Evolutionary conservation across 2,888 invertebrate genomes (phyloP).

Genomic region (Rhingia rostrata): DNA sequence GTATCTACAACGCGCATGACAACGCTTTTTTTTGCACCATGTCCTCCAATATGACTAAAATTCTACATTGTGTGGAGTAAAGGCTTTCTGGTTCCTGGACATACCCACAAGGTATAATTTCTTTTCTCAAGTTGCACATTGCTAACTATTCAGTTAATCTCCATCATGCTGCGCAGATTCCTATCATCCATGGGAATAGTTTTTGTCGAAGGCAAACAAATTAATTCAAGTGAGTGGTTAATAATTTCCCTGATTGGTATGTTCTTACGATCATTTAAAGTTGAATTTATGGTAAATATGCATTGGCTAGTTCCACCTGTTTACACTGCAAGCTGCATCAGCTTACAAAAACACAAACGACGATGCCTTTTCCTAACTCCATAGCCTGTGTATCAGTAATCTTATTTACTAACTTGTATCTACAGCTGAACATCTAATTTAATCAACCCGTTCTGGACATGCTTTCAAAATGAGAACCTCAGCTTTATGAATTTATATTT

Average conservation of each 20-base stretch:
- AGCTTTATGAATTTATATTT: not conserved
- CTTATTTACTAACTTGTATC: constrained; percentile 13
- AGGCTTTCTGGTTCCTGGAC: not conserved
- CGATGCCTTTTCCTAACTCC: not conserved
- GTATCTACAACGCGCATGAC: not conserved
- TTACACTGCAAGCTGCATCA: not conserved
- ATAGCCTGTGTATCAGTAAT: not conserved
- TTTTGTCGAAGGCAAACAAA: not conserved
- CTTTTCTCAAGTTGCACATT: not conserved
- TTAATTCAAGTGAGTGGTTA: not conserved
- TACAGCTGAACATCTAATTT: constrained; percentile 38
- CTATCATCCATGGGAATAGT: not conserved
- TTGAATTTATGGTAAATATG: constrained; percentile 19
- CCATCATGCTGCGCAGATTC: not conserved
- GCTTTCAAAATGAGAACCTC: not conserved
- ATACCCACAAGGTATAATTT: not conserved
- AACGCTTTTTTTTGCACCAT: not conserved
- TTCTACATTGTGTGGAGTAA: not conserved
- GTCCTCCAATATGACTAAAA: not conserved
- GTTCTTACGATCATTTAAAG: constrained; percentile 1
- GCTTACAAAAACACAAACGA: not conserved
- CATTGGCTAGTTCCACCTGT: constrained; percentile 11
- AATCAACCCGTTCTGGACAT: constrained; percentile 33
- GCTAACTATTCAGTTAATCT: constrained; percentile 1
- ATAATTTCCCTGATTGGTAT: constrained; percentile 9